These are phyloP conservation scores for Eupithecia insigniata DNA, from an alignment of 2,888 invertebrate genomes.

Conservation along the genomic window DNA sequence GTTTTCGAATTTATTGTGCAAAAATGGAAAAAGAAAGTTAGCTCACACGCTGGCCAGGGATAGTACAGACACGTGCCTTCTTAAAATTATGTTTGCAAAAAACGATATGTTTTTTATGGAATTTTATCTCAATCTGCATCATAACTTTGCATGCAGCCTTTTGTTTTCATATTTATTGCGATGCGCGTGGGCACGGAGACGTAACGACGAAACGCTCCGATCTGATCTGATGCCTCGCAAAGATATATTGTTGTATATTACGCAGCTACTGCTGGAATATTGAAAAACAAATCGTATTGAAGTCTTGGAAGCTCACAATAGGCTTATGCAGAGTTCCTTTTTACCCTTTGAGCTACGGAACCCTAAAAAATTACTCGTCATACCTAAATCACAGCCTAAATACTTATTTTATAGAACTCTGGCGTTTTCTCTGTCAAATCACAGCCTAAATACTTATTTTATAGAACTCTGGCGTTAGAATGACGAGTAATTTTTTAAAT, in stretches of 20 bases:
- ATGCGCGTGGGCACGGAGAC: constrained; percentile 36
- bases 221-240: constrained; percentile 42
- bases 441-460: too few relatives aligned
- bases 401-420: too few relatives aligned
- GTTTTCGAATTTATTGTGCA: neutral
- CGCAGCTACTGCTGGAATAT: constrained; percentile 5
- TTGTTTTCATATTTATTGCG: constrained; percentile 49
- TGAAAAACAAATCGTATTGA: constrained; percentile 2
- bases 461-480: too few relatives aligned
- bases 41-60: constrained; percentile 41
- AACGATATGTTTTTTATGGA: constrained; percentile 50
- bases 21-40: neutral
- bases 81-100: constrained; percentile 38
- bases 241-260: constrained; percentile 31
- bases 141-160: constrained; percentile 57
- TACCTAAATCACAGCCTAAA: too few relatives aligned
- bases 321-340: too few relatives aligned
- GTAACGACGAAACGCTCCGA: constrained; percentile 33
- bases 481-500: too few relatives aligned
- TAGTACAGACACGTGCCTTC: constrained; percentile 38
- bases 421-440: neutral
- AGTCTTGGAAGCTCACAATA: neutral
- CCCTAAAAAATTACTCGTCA: too few relatives aligned
- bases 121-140: constrained; percentile 53
- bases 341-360: too few relatives aligned